Evolutionary conservation across 1,140 invertebrate species (phyloP).

Genomic region (Rhynchophorus ferrugineus): DNA sequence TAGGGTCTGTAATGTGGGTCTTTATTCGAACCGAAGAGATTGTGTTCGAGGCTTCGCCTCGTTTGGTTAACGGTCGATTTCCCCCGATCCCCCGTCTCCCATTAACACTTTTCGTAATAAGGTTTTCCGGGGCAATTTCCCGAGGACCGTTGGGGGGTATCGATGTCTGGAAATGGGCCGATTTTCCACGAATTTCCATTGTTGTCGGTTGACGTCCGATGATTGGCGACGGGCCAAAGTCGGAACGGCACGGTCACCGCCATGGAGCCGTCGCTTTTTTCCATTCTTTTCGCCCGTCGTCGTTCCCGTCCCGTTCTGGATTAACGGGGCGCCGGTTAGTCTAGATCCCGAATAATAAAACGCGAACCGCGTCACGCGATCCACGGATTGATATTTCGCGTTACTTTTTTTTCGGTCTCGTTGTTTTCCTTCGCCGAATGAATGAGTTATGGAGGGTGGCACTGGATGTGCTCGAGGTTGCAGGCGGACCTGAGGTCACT

Average conservation of each 20-base stretch:
- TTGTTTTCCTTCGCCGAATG: no score
- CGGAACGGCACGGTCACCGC: background rate
- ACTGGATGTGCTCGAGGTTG: no score
- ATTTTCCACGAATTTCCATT: background rate
- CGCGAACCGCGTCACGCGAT: conserved; percentile 7
- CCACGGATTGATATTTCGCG: no score
- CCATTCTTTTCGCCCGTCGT: background rate
- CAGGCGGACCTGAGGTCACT: no score
- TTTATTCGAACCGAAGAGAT: no score
- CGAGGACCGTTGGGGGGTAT: background rate
- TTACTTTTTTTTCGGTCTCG: no score
- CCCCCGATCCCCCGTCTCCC: no score
- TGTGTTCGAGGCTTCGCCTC: no score
- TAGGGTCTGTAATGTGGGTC: no score
- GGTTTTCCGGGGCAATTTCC: background rate
- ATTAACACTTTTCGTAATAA: background rate
- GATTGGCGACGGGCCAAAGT: background rate
- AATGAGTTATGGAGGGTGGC: no score
- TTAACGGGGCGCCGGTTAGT: conserved; percentile 18
- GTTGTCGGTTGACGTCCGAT: background rate
- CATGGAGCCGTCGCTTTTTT: background rate
- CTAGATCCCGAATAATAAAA: conserved; percentile 19
- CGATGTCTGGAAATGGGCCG: background rate
- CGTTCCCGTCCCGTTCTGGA: background rate
- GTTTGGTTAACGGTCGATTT: no score